A percentile compares a stretch with the other conserved stretches of the same genome.
These are phyloP conservation scores for Ditylenchus dipsaci DNA, from an alignment of 1,140 invertebrate species.

Conservation along the genomic window DNA sequence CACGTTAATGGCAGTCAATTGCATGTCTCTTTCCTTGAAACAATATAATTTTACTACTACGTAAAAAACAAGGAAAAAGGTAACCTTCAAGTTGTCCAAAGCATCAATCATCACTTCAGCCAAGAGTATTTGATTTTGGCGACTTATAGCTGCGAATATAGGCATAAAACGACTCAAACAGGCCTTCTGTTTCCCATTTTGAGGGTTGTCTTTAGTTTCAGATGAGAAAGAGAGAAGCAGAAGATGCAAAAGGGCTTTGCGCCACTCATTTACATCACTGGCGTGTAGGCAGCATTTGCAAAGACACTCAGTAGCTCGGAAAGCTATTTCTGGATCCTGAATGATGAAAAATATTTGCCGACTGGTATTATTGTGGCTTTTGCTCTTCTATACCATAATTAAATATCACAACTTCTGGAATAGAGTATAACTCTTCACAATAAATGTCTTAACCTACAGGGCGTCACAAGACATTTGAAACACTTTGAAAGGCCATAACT, in stretches of 20 bases:
- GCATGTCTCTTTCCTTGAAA: not conserved
- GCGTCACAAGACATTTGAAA: no score
- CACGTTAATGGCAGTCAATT: not conserved
- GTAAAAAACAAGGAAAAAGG: not conserved
- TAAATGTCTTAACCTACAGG: no score
- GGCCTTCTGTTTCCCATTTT: not conserved
- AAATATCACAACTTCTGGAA: no score
- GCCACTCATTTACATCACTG: slow-evolving; percentile 4
- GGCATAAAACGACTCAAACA: slow-evolving; percentile 7
- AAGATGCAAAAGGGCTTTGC: not conserved
- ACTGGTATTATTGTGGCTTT: no score
- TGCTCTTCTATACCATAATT: no score
- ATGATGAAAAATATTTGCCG: no score
- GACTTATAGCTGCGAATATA: not conserved
- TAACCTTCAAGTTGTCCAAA: not conserved
- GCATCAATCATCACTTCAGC: not conserved
- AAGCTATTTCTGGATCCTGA: not conserved
- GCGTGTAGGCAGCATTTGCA: slow-evolving; percentile 4
- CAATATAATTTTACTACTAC: not conserved
- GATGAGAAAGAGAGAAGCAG: not conserved
- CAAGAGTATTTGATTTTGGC: not conserved
- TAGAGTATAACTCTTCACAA: no score
- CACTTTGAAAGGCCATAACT: no score
- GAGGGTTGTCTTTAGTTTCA: not conserved
- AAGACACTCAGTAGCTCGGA: slow-evolving; percentile 2